Conservation (phyloP, 2,113 vertebrate genomes). For the Rhynchopsitta pachyrhyncha region DNA sequence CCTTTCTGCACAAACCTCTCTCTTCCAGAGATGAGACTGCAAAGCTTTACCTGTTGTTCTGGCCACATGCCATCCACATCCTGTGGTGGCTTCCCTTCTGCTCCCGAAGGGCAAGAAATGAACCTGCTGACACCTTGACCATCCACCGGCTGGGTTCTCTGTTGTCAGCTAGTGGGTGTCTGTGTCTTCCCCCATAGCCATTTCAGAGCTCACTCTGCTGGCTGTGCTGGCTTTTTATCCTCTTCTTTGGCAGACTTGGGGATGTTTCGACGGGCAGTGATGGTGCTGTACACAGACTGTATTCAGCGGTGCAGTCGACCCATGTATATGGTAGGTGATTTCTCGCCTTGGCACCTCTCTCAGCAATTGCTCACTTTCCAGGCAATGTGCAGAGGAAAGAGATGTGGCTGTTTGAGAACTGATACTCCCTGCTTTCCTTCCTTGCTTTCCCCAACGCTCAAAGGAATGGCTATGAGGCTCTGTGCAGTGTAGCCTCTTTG, state of each 20-base stretch:
- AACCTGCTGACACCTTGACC: not conserved
- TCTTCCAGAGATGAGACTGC: not conserved
- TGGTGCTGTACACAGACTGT: slow-evolving; percentile 79
- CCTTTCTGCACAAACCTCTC: not conserved
- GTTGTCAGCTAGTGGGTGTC: not conserved
- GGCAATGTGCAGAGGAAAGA: not conserved
- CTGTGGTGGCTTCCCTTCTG: not conserved
- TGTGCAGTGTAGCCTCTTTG: not conserved
- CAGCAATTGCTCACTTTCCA: not conserved
- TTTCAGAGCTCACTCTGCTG: not conserved
- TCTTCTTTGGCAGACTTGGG: slow-evolving; percentile 71
- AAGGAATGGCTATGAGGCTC: not conserved
- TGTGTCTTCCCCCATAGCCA: not conserved
- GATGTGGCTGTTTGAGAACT: not conserved
- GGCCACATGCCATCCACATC: not conserved
- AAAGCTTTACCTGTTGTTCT: not conserved
- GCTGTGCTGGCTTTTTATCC: not conserved
- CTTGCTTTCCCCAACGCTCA: not conserved
- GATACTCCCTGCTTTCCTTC: not conserved
- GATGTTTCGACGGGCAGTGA: slow-evolving; percentile 72
- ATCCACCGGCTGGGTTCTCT: not conserved
- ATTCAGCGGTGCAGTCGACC: slow-evolving; percentile 80
- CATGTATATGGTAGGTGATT: slow-evolving; percentile 78
- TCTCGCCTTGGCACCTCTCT: not conserved
- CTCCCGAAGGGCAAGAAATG: not conserved